Percentiles rank a stretch among this genome's conserved stretches.
phyloP scores from a whole-genome alignment of 2,113 vertebrate genomes.

The Galeopterus variegatus region DNA sequence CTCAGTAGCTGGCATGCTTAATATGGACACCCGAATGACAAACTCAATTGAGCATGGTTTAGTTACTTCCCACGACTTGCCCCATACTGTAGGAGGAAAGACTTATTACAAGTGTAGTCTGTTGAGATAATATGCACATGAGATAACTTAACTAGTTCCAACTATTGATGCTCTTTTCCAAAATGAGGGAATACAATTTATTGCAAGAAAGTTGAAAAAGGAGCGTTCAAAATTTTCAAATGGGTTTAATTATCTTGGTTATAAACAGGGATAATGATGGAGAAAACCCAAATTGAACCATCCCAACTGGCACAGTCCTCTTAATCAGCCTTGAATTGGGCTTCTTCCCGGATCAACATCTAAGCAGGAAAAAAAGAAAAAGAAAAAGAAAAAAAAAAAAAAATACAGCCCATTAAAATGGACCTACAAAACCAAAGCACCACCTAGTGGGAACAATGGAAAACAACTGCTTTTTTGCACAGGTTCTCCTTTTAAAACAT shows the following conservation, averaged over 20 bases:
- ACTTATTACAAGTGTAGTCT: not conserved
- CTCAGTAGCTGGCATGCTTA: not conserved
- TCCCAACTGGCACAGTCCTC: not conserved
- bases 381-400: not conserved
- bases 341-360: conserved; percentile 1
- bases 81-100: not conserved
- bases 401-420: not conserved
- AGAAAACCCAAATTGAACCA: conserved; percentile 41
- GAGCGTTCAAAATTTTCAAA: not conserved
- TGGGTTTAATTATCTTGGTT: conserved; percentile 49
- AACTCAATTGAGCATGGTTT: not conserved
- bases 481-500: not conserved
- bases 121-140: not conserved
- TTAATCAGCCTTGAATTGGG: conserved; percentile 39
- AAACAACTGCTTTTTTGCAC: not conserved
- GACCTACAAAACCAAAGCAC: conserved; percentile 84
- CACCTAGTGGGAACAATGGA: conserved; percentile 85
- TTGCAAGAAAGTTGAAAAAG: conserved; percentile 16
- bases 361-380: not conserved
- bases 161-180: conserved; percentile 40
- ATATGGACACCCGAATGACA: not conserved
- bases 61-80: not conserved
- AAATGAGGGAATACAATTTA: conserved; percentile 17
- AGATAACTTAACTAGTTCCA: conserved; percentile 15
- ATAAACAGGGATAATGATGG: conserved; percentile 31